Evolutionary conservation across 1,140 invertebrate genomes (phyloP).

Genomic region (Atta colombica): DNA sequence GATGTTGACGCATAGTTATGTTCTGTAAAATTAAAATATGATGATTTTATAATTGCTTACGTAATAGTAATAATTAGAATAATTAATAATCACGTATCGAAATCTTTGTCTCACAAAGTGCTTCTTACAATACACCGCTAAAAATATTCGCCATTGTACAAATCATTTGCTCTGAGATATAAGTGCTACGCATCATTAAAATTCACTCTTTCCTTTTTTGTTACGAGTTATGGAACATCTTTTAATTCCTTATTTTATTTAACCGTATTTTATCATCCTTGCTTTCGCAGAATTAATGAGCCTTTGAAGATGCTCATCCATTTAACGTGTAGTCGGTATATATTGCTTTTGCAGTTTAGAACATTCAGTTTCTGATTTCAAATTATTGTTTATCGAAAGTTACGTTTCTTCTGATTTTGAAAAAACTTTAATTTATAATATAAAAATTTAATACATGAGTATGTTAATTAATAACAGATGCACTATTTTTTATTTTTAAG

Average conservation of each 20-base stretch:
- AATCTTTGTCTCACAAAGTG: neutral
- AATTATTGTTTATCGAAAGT: constrained; percentile 12
- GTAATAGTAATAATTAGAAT: neutral
- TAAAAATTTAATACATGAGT: neutral
- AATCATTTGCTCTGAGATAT: neutral
- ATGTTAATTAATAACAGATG: neutral
- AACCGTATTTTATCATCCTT: neutral
- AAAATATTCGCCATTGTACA: neutral
- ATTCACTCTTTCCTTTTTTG: neutral
- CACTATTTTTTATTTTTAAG: neutral
- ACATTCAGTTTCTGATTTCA: neutral
- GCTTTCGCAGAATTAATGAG: constrained; percentile 11
- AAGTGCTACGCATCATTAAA: constrained; percentile 14
- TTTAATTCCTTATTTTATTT: neutral
- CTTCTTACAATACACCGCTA: neutral
- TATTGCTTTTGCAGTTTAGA: neutral
- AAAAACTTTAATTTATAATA: neutral
- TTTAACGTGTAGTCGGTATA: neutral
- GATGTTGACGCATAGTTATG: neutral
- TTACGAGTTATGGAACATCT: neutral
- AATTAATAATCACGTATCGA: neutral
- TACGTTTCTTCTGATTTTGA: neutral
- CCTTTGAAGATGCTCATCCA: neutral
- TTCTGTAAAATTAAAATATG: neutral
- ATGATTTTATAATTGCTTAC: neutral